Conservation (phyloP, 2,797 vertebrate species). For the Phoebastria nigripes region DNA sequence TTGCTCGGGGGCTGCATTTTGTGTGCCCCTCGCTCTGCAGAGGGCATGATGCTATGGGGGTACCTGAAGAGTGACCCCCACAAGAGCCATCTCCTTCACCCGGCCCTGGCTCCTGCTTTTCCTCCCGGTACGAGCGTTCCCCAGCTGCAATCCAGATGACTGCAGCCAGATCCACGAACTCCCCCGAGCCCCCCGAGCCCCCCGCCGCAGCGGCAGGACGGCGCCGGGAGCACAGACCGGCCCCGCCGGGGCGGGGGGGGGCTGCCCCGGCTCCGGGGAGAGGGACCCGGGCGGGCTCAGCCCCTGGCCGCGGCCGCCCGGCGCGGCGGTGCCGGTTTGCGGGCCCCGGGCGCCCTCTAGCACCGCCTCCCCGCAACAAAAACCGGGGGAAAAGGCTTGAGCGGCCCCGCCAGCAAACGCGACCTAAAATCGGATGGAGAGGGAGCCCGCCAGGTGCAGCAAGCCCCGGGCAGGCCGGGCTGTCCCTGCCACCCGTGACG, state of each 20-base stretch:
- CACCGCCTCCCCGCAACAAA: background rate
- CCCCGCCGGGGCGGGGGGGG: background rate
- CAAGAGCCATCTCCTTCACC: background rate
- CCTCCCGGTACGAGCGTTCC: background rate
- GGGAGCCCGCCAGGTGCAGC: background rate
- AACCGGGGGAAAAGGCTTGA: no score
- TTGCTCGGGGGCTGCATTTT: background rate
- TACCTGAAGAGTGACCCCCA: background rate
- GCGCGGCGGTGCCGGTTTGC: background rate
- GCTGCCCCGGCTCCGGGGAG: no score
- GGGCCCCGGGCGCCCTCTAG: conserved; percentile 43
- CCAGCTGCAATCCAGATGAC: fast-evolving
- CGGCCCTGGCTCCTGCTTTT: background rate
- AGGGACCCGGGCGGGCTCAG: background rate
- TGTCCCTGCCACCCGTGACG: background rate
- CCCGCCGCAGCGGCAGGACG: no score
- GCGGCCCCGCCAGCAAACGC: background rate
- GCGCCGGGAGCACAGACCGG: background rate
- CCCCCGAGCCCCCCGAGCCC: background rate
- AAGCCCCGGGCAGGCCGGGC: background rate
- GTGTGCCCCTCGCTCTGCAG: background rate
- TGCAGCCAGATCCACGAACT: fast-evolving
- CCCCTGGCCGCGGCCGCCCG: background rate
- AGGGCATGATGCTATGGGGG: background rate
- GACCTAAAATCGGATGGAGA: background rate